Conservation (phyloP, 2,888 invertebrate genomes). For the Neria commutata region DNA sequence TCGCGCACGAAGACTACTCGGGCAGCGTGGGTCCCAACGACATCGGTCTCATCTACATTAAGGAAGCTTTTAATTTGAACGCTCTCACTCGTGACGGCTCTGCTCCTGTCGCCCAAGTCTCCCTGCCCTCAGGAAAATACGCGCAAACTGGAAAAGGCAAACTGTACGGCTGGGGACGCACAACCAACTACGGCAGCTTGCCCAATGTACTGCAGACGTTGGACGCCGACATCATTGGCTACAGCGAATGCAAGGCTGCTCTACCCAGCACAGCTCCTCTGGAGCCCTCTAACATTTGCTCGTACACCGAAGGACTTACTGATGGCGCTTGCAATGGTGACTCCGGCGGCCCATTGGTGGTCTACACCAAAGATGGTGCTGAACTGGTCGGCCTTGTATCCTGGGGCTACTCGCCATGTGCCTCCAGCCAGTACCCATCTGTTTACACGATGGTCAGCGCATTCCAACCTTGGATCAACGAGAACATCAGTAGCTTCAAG, state of each 20-base stretch:
- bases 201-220: slow-evolving; percentile 40
- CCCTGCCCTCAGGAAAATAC: slow-evolving; percentile 37
- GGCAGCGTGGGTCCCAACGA: slow-evolving; percentile 62
- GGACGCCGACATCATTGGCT: slow-evolving; percentile 37
- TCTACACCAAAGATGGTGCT: slow-evolving; percentile 3
- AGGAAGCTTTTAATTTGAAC: slow-evolving; percentile 39
- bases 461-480: slow-evolving; percentile 51
- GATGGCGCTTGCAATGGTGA: slow-evolving; percentile 62
- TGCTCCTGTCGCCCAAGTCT: slow-evolving; percentile 38
- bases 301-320: slow-evolving; percentile 44
- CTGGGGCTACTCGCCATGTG: slow-evolving; percentile 63
- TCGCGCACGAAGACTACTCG: slow-evolving; percentile 47
- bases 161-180: slow-evolving; percentile 47
- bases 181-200: slow-evolving; percentile 30
- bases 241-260: slow-evolving; percentile 29
- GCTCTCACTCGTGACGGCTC: slow-evolving; percentile 38
- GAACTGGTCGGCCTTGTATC: slow-evolving; percentile 62
- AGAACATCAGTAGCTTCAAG: slow-evolving; percentile 23
- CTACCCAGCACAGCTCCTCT: slow-evolving; percentile 40
- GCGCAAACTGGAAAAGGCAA: slow-evolving; percentile 31
- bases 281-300: slow-evolving; percentile 44
- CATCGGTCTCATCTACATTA: slow-evolving; percentile 62
- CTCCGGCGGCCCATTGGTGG: slow-evolving; percentile 56
- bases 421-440: slow-evolving; percentile 55
- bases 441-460: slow-evolving; percentile 58